Conservation (phyloP, 2,797 vertebrate species). For the Gadopsis bispinosus region DNA sequence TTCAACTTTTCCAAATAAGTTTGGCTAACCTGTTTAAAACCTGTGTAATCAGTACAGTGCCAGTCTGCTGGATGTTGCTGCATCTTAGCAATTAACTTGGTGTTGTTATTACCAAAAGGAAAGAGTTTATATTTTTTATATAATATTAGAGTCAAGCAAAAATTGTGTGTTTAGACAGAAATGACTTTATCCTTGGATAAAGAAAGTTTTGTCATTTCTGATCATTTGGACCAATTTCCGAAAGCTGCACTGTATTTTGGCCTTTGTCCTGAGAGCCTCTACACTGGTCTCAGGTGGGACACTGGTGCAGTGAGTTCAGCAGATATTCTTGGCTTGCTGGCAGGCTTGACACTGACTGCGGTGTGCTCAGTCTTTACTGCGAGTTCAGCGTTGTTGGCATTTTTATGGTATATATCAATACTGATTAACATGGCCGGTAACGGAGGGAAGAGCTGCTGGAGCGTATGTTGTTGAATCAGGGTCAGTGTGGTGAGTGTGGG, state of each 20-base stretch:
- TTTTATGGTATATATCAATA: conserved; percentile 60
- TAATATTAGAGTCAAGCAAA: background rate
- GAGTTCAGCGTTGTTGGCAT: conserved; percentile 61
- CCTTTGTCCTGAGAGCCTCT: conserved; percentile 36
- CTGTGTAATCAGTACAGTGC: background rate
- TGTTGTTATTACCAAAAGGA: background rate
- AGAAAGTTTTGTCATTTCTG: background rate
- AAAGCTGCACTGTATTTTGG: conserved; percentile 10
- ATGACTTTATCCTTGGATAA: background rate
- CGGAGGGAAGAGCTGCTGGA: conserved; percentile 23
- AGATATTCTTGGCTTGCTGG: conserved; percentile 60
- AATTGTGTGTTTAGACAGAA: background rate
- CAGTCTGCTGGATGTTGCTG: background rate
- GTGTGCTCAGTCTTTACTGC: conserved; percentile 36
- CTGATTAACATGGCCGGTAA: conserved; percentile 44
- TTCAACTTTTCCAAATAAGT: background rate
- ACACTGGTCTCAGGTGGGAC: conserved; percentile 46
- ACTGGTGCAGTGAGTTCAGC: conserved; percentile 74
- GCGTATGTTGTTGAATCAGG: background rate
- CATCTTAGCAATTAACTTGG: background rate
- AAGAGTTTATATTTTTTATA: no score
- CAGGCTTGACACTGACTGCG: conserved; percentile 53
- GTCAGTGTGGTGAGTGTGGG: conserved; percentile 6
- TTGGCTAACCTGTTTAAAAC: background rate
- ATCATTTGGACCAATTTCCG: background rate